Base-by-base conservation (phyloP, 2,888 invertebrate species). In the Lutraria lutraria region DNA sequence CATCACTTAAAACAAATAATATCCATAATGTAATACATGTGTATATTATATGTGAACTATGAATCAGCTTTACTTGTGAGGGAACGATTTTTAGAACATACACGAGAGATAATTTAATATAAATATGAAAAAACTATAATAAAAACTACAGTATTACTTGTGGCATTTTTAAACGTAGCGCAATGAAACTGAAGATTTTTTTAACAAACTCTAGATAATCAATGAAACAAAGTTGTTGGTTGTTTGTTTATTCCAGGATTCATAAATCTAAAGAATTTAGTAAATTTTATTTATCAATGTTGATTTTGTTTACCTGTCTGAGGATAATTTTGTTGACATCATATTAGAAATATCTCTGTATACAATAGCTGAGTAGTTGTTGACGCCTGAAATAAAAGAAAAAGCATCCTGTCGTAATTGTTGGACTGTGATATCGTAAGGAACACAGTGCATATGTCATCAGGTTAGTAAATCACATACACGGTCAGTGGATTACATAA, bases 321-420 rank as follows among this genome's bases (percentile, higher is more conserved):
- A 81, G 12, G 63, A 34, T 25, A 63, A 25, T n/a, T 60, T 81
- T 16, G 81, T 56, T 63, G 86, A 86, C 81, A 86, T 34, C 6
- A 86, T 60, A 19, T 81, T 81, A 34, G 60, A 56, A 1, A 86
- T 79, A n/a, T 86, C 63, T 43, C 60, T 86, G 63, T 86, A 86
- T 52, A 86, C 54, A 12, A 86, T 80, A 15, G 86, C 81, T 80
- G 86, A 81, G 81, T 81, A 86, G 10, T 60, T 81, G n/a, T 54
- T 63, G 25, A 80, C 34, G 0, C 81, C 86, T 86, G n/a, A 25
- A 29, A 85, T 21, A 52, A 53, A 34, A 76, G 0, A 34, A 34
- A 56, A 56, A 56, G 12, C 16, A 56, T 16, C 16, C 2, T 56
- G 56, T 1, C 16, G 21, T 56, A 3, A 3, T 13, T 6, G 12